These are phyloP conservation scores for Natrix natrix DNA, from an alignment of 2,797 vertebrate species.

Conservation along the genomic window DNA sequence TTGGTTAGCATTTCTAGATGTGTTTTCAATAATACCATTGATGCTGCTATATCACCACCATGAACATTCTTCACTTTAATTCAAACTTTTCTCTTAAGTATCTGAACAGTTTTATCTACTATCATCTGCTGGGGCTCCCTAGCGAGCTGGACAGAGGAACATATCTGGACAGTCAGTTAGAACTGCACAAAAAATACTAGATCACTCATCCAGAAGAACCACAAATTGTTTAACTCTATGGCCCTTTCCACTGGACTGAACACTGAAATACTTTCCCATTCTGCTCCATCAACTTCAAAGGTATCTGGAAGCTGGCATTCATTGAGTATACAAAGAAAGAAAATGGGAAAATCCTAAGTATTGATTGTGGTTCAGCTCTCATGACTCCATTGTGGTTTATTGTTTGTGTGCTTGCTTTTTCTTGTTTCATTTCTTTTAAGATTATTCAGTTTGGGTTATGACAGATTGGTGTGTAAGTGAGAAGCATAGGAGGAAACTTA, in stretches of 20 bases:
- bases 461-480: background rate
- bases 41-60: background rate
- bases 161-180: background rate
- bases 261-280: background rate
- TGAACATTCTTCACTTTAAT: background rate
- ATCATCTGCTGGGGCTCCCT: background rate
- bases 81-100: background rate
- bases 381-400: background rate
- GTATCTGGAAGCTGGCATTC: background rate
- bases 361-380: background rate
- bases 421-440: background rate
- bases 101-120: background rate
- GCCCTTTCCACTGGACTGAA: background rate
- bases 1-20: background rate
- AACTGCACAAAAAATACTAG: background rate
- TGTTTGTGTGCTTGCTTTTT: background rate
- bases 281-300: background rate
- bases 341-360: background rate
- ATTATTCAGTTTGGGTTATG: background rate
- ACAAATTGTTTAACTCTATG: background rate
- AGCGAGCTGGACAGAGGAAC: background rate
- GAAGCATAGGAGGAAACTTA: background rate
- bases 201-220: background rate
- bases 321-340: background rate
- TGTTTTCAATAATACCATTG: background rate